Evolutionary conservation across 2,797 vertebrate genomes (phyloP), one percentile per base, ranked within the genome.

Genomic region (Phrynocephalus forsythii): DNA sequence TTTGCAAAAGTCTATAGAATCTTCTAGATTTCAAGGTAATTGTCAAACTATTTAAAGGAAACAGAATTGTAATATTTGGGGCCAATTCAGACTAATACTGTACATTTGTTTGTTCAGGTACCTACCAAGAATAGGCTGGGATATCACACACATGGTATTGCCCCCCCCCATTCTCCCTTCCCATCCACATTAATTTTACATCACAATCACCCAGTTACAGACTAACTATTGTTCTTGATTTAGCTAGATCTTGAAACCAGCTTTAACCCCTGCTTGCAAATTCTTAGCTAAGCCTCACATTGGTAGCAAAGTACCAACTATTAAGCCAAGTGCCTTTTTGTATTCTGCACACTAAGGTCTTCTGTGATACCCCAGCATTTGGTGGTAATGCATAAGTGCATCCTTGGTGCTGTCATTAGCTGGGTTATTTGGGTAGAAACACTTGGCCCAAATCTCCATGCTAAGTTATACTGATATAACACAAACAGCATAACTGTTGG

Each of bases 41-140:
- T 82, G 87, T 72, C 72, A 84, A 79, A 87, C 52, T 73, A n/a
- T 79, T 72, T 60, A 83, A 88, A 92, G 88, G 28, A 63, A 86
- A 20, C 33, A 80, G 30, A 24, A 18, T 18, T 80, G 60, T 30
- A 30, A 38, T 63, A 80, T 63, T n/a, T 7, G 22, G 60, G 11
- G n/a, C 22, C n/a, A 33, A 20, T 22, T 80, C n/a, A 80, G 60
- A 80, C 56, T 24, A 79, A 79, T 30, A 30, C 16, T 44, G 38
- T 44, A 44, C 38, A 44, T 44, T 44, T 44, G 5, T 24, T 30
- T 79, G 10, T 66, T 80, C 22, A 63, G 20, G 22, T 38, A 38
- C 30, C 79, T 44, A 80, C 24, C 10, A 44, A 22, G 11, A 67
- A 22, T 80, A 11, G 33, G 33, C 24, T 66, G 8, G 77, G 13